Evolutionary conservation across 2,113 vertebrate species (phyloP).

Genomic region (Cyprinus carpio): DNA sequence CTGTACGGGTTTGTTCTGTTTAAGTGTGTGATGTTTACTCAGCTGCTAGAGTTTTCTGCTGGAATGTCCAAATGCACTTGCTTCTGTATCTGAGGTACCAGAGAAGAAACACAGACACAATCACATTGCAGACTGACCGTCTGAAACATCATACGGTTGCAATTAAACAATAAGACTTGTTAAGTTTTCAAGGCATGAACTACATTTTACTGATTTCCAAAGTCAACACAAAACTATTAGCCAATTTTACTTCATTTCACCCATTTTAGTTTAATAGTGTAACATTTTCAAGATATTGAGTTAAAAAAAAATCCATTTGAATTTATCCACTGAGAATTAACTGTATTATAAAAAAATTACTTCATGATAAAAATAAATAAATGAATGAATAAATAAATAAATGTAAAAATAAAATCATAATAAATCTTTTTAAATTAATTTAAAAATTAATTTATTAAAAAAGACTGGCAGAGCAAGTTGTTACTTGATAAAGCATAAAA

Average conservation of each 20-base stretch:
- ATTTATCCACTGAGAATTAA: too few species aligned
- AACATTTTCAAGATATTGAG: not conserved
- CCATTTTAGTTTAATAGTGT: not conserved
- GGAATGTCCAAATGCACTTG: slow-evolving; percentile 67
- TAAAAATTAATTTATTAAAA: too few species aligned
- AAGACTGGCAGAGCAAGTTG: too few species aligned
- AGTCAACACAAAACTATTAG: not conserved
- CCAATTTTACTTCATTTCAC: too few species aligned
- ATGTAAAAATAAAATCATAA: too few species aligned
- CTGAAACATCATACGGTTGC: not conserved
- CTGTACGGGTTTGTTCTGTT: slow-evolving; percentile 71
- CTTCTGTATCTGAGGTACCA: slow-evolving; percentile 72
- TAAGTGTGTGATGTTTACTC: slow-evolving; percentile 74
- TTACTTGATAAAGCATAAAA: too few species aligned
- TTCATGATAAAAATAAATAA: too few species aligned
- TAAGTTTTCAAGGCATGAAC: not conserved
- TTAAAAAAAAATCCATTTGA: too few species aligned
- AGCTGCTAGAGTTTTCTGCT: slow-evolving; percentile 84
- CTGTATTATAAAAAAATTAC: too few species aligned
- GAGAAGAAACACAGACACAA: slow-evolving; percentile 68
- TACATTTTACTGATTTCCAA: not conserved
- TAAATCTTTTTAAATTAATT: too few species aligned
- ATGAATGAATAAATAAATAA: too few species aligned
- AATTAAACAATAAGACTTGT: not conserved
- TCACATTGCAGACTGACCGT: not conserved